phyloP scores from a whole-genome alignment of 2,888 invertebrate genomes.

The Emmelina monodactyla region DNA sequence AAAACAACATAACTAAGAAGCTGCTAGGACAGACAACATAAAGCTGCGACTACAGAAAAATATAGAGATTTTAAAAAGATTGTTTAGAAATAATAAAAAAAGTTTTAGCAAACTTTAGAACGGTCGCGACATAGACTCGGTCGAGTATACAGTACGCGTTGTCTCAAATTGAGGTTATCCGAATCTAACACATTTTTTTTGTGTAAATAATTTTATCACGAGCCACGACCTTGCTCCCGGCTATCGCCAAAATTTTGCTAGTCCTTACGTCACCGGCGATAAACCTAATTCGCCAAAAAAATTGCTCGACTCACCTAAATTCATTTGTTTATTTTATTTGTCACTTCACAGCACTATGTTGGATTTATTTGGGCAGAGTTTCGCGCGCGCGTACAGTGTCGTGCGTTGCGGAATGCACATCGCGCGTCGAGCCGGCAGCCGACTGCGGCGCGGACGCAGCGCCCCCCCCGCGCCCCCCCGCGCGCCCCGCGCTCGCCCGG shows the following conservation, averaged over 20 bases:
- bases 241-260: slow-evolving; percentile 56
- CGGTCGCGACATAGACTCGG: background rate
- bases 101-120: background rate
- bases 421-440: slow-evolving; percentile 53
- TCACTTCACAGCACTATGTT: slow-evolving; percentile 28
- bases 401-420: slow-evolving; percentile 37
- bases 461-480: slow-evolving; percentile 28
- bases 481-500: slow-evolving; percentile 18
- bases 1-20: too few relatives aligned
- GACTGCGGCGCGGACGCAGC: slow-evolving; percentile 60
- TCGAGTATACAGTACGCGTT: slow-evolving; percentile 24
- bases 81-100: background rate
- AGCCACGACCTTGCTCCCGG: slow-evolving; percentile 60
- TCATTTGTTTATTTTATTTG: slow-evolving; percentile 17
- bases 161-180: slow-evolving; percentile 61
- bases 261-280: slow-evolving; percentile 45
- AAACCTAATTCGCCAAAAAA: slow-evolving; percentile 30
- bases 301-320: slow-evolving; percentile 23
- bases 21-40: too few relatives aligned
- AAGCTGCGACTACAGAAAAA: too few relatives aligned
- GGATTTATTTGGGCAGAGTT: slow-evolving; percentile 17
- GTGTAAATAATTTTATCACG: slow-evolving; percentile 63
- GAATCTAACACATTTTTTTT: slow-evolving; percentile 57
- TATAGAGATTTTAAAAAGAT: background rate
- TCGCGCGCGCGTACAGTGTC: slow-evolving; percentile 19